phyloP scores from a whole-genome alignment of 1,140 invertebrate genomes.

The Drosophila parabipectinata region DNA sequence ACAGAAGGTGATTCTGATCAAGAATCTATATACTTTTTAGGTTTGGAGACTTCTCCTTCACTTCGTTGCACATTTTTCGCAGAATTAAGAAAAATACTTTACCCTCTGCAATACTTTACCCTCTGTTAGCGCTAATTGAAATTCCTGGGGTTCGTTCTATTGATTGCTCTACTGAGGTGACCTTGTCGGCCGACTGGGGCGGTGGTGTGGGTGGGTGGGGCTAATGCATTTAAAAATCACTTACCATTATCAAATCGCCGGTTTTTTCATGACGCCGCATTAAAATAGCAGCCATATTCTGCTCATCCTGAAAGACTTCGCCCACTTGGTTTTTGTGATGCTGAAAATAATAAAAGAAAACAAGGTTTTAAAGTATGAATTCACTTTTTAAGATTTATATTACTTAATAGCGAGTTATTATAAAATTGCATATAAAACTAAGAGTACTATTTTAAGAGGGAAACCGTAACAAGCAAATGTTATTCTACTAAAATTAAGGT shows the following conservation, averaged over 20 bases:
- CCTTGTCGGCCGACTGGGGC: constrained; percentile 37
- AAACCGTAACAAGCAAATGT: background rate
- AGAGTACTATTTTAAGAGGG: too few species aligned
- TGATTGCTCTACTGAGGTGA: constrained; percentile 42
- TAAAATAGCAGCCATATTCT: constrained; percentile 93
- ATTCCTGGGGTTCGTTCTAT: constrained; percentile 62
- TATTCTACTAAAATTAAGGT: background rate
- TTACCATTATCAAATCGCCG: constrained; percentile 93
- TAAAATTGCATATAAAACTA: too few species aligned
- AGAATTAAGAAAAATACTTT: too few species aligned
- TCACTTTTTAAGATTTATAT: too few species aligned
- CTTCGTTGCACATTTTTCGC: too few species aligned
- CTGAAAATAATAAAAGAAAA: constrained; percentile 83
- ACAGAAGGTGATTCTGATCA: too few species aligned
- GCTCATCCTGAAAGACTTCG: constrained; percentile 93
- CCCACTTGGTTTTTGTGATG: constrained; percentile 88
- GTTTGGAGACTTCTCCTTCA: too few species aligned
- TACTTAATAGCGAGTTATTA: too few species aligned
- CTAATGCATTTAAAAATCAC: constrained; percentile 59
- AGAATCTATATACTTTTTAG: too few species aligned
- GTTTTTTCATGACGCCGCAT: constrained; percentile 90
- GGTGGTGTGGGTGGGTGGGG: background rate
- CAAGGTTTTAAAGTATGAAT: background rate
- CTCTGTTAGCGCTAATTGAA: constrained; percentile 60
- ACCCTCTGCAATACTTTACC: too few species aligned